phyloP scores from a whole-genome alignment of 2,888 invertebrate genomes.

The Drosophila birchii region DNA sequence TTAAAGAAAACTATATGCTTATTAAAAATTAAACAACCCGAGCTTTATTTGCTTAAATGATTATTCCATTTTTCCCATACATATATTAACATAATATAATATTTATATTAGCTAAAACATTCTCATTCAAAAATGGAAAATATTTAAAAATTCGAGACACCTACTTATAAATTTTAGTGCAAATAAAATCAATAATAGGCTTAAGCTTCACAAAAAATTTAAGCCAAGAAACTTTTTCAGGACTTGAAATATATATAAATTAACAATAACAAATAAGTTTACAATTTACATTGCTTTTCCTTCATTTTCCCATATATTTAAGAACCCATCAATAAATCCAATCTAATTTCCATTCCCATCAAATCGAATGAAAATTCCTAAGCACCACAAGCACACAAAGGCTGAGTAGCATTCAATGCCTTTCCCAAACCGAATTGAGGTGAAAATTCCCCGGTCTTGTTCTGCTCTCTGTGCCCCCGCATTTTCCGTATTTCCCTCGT shows the following conservation, averaged over 20 bases:
- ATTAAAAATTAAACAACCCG: too few species aligned
- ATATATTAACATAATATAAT: too few species aligned
- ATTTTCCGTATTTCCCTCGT: slow-evolving; percentile 7
- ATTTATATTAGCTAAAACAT: too few species aligned
- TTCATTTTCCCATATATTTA: not conserved
- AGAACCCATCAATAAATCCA: not conserved
- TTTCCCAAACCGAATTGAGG: slow-evolving; percentile 12
- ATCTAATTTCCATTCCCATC: slow-evolving; percentile 15
- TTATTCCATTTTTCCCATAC: too few species aligned
- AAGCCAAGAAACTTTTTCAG: not conserved
- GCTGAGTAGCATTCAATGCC: slow-evolving; percentile 1
- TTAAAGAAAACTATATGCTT: too few species aligned
- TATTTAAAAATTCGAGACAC: too few species aligned
- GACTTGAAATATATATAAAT: not conserved
- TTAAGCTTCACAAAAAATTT: not conserved
- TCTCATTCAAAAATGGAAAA: too few species aligned
- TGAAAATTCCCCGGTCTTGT: slow-evolving; percentile 27
- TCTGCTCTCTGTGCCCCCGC: slow-evolving; percentile 22
- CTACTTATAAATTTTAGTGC: too few species aligned
- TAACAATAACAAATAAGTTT: not conserved
- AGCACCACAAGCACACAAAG: not conserved
- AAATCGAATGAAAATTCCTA: slow-evolving; percentile 14
- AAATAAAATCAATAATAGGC: not conserved
- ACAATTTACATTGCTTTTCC: not conserved
- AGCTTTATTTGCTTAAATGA: too few species aligned